Conservation (phyloP, 2,113 vertebrate genomes). For the Callipepla squamata region DNA sequence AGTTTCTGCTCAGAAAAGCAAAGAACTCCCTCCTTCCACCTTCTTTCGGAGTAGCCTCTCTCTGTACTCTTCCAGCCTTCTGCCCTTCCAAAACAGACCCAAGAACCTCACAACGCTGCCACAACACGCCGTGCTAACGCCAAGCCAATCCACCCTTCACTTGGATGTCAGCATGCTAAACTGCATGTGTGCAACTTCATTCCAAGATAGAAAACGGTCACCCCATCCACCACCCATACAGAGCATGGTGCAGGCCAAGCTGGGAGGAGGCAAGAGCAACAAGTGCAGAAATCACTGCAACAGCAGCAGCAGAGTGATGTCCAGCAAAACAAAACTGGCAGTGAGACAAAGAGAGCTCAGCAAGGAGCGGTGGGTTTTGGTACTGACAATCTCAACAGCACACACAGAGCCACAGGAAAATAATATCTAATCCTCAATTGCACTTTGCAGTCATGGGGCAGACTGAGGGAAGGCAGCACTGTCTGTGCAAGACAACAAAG, state of each 20-base stretch:
- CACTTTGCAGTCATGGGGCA: neutral
- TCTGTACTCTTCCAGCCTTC: accelerated
- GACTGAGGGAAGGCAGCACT: neutral
- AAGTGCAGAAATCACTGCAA: neutral
- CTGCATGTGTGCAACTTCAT: neutral
- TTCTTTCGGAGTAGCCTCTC: neutral
- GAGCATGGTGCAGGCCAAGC: neutral
- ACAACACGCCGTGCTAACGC: neutral
- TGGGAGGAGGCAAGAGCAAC: neutral
- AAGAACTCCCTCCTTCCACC: neutral
- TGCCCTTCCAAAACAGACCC: neutral
- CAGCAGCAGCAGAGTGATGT: neutral
- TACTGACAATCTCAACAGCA: neutral
- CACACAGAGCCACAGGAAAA: neutral
- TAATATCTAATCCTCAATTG: accelerated
- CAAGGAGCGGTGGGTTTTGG: accelerated
- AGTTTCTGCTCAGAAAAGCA: neutral
- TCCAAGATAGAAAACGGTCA: neutral
- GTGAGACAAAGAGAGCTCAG: neutral
- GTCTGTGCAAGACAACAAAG: neutral
- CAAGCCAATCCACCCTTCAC: neutral
- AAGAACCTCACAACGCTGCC: neutral
- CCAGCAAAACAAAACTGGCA: neutral
- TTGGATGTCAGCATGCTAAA: accelerated
- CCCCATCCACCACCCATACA: neutral